These are phyloP conservation scores for Thinocorus orbignyianus DNA, from an alignment of 2,113 vertebrate genomes.

Conservation along the genomic window DNA sequence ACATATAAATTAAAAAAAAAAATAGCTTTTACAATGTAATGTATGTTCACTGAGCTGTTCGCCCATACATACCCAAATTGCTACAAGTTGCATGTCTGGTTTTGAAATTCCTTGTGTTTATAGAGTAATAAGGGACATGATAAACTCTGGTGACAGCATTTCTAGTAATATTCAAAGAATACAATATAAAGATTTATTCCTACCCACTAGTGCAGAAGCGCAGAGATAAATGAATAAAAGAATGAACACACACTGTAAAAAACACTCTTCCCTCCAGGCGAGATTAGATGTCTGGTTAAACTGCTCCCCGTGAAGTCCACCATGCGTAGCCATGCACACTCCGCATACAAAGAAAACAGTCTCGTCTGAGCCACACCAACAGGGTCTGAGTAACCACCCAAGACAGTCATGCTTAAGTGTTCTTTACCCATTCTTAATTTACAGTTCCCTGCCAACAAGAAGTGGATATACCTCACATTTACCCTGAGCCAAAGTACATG, in stretches of 20 bases:
- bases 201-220: slow-evolving; percentile 25
- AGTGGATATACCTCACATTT: background rate
- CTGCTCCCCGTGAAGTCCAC: background rate
- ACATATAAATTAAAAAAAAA: background rate
- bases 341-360: background rate
- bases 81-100: background rate
- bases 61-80: background rate
- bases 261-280: background rate
- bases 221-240: slow-evolving; percentile 31
- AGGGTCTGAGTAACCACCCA: background rate
- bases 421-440: background rate
- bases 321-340: background rate
- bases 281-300: slow-evolving; percentile 36
- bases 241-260: slow-evolving; percentile 5
- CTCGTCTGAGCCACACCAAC: background rate
- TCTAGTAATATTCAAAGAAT: background rate
- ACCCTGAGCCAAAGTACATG: background rate
- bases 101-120: slow-evolving; percentile 15
- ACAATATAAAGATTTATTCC: slow-evolving; percentile 39
- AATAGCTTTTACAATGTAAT: background rate
- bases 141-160: background rate
- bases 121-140: background rate
- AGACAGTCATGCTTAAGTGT: background rate
- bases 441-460: background rate
- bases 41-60: background rate